Percentiles rank a stretch among this genome's conserved stretches.
These are phyloP conservation scores for Drosophila neocordata DNA, from an alignment of 1,140 invertebrate genomes.

Conservation along the genomic window DNA sequence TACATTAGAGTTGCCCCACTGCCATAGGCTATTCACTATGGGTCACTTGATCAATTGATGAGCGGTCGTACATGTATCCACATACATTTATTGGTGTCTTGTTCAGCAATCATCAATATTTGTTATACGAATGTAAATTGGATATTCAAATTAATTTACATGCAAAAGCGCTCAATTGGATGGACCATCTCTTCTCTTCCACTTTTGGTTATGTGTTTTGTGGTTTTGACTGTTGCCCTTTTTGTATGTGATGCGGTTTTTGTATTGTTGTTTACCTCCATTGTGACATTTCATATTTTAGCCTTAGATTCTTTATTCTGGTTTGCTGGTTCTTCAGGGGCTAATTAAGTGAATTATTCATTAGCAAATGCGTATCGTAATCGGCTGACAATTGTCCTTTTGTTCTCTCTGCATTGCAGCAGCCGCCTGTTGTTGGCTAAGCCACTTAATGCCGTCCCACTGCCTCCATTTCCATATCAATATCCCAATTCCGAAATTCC, in stretches of 20 bases:
- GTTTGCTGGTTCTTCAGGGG: conserved; percentile 32
- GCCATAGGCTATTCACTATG: conserved; percentile 8
- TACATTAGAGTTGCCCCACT: conserved; percentile 5
- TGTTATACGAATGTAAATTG: conserved; percentile 22
- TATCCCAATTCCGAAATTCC: neutral
- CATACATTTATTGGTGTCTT: conserved; percentile 22
- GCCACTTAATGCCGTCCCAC: neutral
- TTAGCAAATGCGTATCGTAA: conserved; percentile 53
- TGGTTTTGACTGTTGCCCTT: conserved; percentile 46
- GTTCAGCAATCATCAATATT: conserved; percentile 19
- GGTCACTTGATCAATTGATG: conserved; percentile 27
- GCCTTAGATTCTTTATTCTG: conserved; percentile 5
- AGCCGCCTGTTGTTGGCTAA: neutral
- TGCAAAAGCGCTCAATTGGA: conserved; percentile 31
- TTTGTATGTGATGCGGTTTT: conserved; percentile 28
- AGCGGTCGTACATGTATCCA: neutral
- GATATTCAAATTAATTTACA: conserved; percentile 43
- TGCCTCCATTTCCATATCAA: neutral
- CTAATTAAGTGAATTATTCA: conserved; percentile 77
- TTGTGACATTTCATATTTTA: conserved; percentile 51
- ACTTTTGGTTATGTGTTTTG: conserved; percentile 15
- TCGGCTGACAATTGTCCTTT: conserved; percentile 42
- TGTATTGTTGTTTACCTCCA: conserved; percentile 29
- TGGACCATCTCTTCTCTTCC: neutral
- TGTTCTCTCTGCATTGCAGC: conserved; percentile 1